These are phyloP conservation scores for Phenganax subtilis DNA, from an alignment of 92 coral and sea anemone genomes.

Conservation along the genomic window DNA sequence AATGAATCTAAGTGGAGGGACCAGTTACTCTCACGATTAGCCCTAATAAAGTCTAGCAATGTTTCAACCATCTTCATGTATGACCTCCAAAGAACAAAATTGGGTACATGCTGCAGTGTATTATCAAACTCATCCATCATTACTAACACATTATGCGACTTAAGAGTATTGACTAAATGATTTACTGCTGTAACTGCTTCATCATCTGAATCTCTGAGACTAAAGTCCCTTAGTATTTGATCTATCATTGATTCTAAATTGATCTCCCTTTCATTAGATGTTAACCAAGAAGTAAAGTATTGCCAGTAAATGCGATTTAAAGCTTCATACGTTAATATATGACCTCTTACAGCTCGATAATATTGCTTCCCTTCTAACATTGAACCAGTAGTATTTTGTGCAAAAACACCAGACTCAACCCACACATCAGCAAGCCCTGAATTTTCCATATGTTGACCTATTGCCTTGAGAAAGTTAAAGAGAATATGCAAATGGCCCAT, in stretches of 20 bases:
- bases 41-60: conserved; percentile 27
- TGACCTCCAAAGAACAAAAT: conserved; percentile 29
- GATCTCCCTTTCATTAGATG: neutral
- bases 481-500: conserved; percentile 30
- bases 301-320: conserved; percentile 19
- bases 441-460: conserved; percentile 27
- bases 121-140: conserved; percentile 33
- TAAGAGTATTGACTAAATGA: conserved; percentile 2
- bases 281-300: conserved; percentile 2
- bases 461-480: conserved; percentile 12
- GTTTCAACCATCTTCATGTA: conserved; percentile 40
- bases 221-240: neutral
- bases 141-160: neutral
- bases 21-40: conserved; percentile 33
- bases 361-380: conserved; percentile 30
- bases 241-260: neutral
- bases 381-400: conserved; percentile 18
- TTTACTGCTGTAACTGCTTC: conserved; percentile 6
- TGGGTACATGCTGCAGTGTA: neutral
- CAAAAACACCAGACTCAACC: conserved; percentile 31
- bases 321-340: conserved; percentile 28
- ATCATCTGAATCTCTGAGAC: neutral
- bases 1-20: conserved; percentile 32
- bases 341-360: conserved; percentile 37
- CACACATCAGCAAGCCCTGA: conserved; percentile 31